Conservation (phyloP, 1,140 invertebrate species). For the Drosophila virilis region DNA sequence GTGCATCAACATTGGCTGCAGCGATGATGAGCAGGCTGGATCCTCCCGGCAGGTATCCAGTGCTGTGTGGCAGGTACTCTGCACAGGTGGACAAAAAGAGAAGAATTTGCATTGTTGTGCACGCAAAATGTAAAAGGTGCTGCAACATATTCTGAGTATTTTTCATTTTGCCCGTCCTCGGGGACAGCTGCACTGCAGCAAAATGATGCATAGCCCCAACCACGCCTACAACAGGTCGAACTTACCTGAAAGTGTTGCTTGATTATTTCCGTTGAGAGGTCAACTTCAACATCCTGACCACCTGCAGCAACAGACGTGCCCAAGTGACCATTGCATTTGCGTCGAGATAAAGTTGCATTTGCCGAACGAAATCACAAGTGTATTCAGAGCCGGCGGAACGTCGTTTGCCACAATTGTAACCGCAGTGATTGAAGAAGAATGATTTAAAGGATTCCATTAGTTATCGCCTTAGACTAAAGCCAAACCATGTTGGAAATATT, state of each 20-base stretch:
- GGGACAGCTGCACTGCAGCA: conserved; percentile 30
- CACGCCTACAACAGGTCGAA: conserved; percentile 16
- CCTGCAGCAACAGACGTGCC: conserved; percentile 78
- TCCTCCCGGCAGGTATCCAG: conserved; percentile 91
- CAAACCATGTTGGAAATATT: conserved; percentile 14
- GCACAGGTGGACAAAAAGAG: conserved; percentile 28
- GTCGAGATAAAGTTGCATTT: conserved; percentile 51
- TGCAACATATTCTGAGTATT: conserved; percentile 53
- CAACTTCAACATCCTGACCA: conserved; percentile 83
- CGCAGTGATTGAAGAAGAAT: conserved; percentile 61
- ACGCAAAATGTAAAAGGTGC: conserved; percentile 32
- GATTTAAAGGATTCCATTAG: conserved; percentile 70
- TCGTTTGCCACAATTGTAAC: conserved; percentile 42
- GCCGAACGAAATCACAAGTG: conserved; percentile 36
- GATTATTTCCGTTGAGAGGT: conserved; percentile 84
- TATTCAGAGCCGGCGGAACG: conserved; percentile 19
- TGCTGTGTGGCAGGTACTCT: conserved; percentile 91
- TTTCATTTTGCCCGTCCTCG: conserved; percentile 42
- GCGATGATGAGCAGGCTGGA: conserved; percentile 89
- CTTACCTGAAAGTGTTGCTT: conserved; percentile 84
- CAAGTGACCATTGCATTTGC: conserved; percentile 59
- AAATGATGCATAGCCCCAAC: conserved; percentile 7
- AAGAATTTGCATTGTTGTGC: conserved; percentile 14
- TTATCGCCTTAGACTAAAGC: conserved; percentile 51
- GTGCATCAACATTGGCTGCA: conserved; percentile 92